Percentiles rank a stretch among this genome's conserved stretches.
Conservation (phyloP, 2,888 invertebrate genomes). For the Tetragonisca angustula region DNA sequence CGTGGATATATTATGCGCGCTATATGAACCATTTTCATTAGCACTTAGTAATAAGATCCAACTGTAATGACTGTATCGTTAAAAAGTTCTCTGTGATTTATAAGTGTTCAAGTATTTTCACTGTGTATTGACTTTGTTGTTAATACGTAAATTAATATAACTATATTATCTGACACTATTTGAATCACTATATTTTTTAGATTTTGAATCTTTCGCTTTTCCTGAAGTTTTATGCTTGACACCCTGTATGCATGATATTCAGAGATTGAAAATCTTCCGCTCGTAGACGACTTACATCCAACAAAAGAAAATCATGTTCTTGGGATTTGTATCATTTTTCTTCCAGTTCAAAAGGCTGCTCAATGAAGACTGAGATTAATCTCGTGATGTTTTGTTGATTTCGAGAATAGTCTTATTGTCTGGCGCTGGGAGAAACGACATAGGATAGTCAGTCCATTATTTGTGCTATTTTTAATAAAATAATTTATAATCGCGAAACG, state of each 20-base stretch:
- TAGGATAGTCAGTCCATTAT: background rate
- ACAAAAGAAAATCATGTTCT: conserved; percentile 44
- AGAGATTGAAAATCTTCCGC: conserved; percentile 15
- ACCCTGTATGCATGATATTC: background rate
- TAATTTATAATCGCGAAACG: background rate
- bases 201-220: background rate
- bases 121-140: background rate
- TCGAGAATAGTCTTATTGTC: conserved; percentile 4
- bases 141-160: background rate
- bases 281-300: conserved; percentile 5
- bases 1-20: too few relatives aligned
- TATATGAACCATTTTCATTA: too few relatives aligned
- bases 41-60: too few relatives aligned
- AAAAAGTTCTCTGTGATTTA: background rate
- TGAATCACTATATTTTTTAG: background rate
- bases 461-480: background rate
- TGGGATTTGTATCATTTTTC: conserved; percentile 3
- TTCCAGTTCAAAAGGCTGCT: background rate
- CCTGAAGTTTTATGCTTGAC: conserved; percentile 1
- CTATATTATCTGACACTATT: background rate
- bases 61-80: too few relatives aligned
- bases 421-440: background rate
- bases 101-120: background rate
- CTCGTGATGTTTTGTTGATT: background rate
- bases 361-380: conserved; percentile 25